A percentile compares a stretch with the other conserved stretches of the same genome.
These are phyloP conservation scores for Eulemur coronatus DNA, from an alignment of 2,797 vertebrate species.

Conservation along the genomic window DNA sequence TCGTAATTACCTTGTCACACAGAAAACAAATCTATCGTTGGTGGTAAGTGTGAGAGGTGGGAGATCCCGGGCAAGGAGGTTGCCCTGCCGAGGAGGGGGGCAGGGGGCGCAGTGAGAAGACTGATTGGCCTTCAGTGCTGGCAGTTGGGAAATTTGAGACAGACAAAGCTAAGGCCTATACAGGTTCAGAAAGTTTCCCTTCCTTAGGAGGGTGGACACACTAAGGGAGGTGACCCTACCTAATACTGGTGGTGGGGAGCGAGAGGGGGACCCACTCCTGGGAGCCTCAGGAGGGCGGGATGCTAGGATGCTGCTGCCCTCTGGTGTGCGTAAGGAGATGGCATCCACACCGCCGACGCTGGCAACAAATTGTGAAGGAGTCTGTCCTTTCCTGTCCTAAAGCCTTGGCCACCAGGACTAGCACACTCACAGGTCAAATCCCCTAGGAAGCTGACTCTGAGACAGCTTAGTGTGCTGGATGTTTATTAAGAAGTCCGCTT, in stretches of 20 bases:
- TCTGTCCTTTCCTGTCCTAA: neutral
- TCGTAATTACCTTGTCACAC: conserved; percentile 80
- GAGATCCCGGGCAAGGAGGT: neutral
- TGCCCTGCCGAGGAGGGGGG: neutral
- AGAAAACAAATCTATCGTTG: conserved; percentile 74
- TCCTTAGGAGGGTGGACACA: neutral
- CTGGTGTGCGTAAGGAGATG: conserved; percentile 55
- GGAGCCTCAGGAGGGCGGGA: neutral
- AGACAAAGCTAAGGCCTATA: neutral
- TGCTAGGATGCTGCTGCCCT: conserved; percentile 71
- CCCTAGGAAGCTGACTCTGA: neutral
- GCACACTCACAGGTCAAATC: neutral
- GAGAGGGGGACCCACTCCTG: neutral
- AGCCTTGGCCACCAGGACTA: neutral
- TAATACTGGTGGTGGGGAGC: too few relatives aligned
- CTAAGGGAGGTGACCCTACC: neutral
- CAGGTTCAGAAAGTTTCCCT: conserved; percentile 39
- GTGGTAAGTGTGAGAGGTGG: conserved; percentile 16
- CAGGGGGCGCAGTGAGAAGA: neutral
- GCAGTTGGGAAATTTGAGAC: neutral
- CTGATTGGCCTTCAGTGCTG: neutral
- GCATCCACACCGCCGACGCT: neutral
- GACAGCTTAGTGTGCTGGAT: neutral
- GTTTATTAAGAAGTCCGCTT: neutral
- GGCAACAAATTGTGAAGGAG: neutral